These are phyloP conservation scores for Heteronetta atricapilla DNA, from an alignment of 2,113 vertebrate genomes.

Conservation along the genomic window DNA sequence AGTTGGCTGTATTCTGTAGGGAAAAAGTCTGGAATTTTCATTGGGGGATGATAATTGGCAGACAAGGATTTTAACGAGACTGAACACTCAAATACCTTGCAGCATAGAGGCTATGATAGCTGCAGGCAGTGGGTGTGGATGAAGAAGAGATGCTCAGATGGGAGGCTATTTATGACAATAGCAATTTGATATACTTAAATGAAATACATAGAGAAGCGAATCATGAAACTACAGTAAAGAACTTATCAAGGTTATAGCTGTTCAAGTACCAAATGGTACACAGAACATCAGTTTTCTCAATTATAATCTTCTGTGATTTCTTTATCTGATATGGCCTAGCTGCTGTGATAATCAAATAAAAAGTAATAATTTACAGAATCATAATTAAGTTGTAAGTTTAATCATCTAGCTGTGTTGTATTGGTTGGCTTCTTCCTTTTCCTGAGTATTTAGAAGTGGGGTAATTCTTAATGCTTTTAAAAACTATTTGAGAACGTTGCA, in stretches of 20 bases:
- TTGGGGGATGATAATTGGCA: not conserved
- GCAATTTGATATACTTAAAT: not conserved
- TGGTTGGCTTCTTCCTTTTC: not conserved
- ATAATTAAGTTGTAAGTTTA: not conserved
- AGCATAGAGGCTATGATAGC: not conserved
- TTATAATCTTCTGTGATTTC: not conserved
- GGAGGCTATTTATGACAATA: not conserved
- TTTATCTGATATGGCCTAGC: not conserved
- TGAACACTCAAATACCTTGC: not conserved
- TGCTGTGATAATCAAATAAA: not conserved
- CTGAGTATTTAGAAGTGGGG: not conserved
- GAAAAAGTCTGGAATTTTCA: not conserved
- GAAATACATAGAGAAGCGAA: not conserved
- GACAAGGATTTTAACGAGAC: not conserved
- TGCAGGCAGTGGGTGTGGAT: not conserved
- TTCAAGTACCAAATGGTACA: not conserved
- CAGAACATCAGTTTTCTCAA: not conserved
- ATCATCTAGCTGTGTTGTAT: not conserved
- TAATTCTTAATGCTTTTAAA: not conserved
- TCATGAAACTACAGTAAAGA: not conserved
- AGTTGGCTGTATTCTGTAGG: not conserved
- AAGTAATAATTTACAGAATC: not conserved
- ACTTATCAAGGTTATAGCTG: not conserved
- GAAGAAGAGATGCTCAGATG: not conserved
- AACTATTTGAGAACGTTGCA: not conserved